Conservation (phyloP, 1,140 invertebrate genomes). For the Galendromus occidentalis region DNA sequence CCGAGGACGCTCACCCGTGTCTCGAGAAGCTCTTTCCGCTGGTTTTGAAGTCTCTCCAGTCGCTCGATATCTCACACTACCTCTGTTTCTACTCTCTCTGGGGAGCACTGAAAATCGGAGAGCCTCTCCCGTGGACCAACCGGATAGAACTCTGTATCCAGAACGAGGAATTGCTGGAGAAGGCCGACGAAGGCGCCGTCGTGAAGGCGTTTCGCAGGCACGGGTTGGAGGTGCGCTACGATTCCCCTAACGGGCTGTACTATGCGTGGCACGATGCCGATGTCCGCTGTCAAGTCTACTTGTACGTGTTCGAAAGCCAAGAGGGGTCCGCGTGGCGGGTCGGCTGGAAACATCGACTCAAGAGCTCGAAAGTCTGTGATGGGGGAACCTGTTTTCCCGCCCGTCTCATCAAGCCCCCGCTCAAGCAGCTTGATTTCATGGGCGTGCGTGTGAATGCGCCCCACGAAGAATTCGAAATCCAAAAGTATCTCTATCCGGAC, state of each 20-base stretch:
- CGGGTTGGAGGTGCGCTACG: conserved; percentile 26
- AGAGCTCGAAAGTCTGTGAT: conserved; percentile 36
- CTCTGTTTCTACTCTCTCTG: conserved; percentile 36
- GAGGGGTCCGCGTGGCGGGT: conserved; percentile 24
- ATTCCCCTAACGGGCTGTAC: conserved; percentile 30
- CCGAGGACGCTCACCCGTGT: conserved; percentile 2
- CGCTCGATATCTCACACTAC: conserved; percentile 23
- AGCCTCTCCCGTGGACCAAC: conserved; percentile 31
- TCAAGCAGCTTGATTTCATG: conserved; percentile 31
- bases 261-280: conserved; percentile 18
- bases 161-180: conserved; percentile 26
- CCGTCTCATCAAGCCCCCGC: conserved; percentile 31
- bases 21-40: conserved; percentile 7
- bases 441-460: conserved; percentile 33
- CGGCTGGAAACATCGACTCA: conserved; percentile 36
- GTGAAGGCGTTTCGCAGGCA: conserved; percentile 25
- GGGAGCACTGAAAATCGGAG: conserved; percentile 30
- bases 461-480: conserved; percentile 38
- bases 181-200: conserved; percentile 29
- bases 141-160: conserved; percentile 32
- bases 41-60: not conserved
- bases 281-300: conserved; percentile 19
- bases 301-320: conserved; percentile 28
- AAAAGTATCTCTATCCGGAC: conserved; percentile 40
- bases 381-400: conserved; percentile 37